These are phyloP conservation scores for Aramus guarauna DNA, from an alignment of 2,113 vertebrate species.

Conservation along the genomic window DNA sequence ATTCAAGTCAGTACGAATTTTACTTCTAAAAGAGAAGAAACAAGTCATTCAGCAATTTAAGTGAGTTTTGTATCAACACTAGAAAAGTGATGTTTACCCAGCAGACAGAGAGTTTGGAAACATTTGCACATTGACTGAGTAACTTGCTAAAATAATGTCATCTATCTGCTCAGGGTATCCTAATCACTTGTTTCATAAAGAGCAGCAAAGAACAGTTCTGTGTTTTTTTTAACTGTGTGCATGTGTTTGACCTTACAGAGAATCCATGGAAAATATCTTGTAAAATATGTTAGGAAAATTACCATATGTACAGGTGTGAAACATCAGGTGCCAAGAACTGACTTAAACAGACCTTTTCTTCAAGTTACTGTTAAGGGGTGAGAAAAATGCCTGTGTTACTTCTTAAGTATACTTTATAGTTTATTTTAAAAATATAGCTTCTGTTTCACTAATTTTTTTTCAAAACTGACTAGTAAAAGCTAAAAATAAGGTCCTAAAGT, in stretches of 20 bases:
- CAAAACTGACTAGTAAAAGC: neutral
- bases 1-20: neutral
- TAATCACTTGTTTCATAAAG: neutral
- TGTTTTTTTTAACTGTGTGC: neutral
- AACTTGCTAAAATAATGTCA: neutral
- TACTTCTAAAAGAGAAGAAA: neutral
- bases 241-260: neutral
- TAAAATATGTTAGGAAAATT: neutral
- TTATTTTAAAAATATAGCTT: neutral
- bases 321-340: neutral
- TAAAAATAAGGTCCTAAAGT: neutral
- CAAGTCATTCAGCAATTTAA: neutral
- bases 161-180: neutral
- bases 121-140: neutral
- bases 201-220: neutral
- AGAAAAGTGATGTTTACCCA: neutral
- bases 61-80: neutral
- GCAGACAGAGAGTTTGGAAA: neutral
- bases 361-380: neutral
- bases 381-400: neutral
- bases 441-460: neutral
- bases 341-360: neutral
- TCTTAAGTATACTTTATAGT: neutral
- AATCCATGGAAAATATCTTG: neutral
- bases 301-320: neutral